A percentile compares a stretch with the other conserved stretches of the same genome.
phyloP scores from a whole-genome alignment of 1,140 invertebrate species.

The Latrodectus geometricus region DNA sequence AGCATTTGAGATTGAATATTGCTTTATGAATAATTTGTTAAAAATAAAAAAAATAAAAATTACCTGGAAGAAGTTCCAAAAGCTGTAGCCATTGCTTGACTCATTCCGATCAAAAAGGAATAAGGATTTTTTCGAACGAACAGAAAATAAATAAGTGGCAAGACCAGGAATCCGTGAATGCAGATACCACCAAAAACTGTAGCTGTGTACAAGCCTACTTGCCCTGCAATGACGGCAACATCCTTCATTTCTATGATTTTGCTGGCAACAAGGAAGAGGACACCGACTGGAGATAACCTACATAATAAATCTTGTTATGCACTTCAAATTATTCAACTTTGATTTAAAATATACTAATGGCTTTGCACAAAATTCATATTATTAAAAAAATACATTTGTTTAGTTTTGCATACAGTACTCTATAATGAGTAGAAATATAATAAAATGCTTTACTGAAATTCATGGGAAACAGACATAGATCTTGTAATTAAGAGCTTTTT shows the following conservation, averaged over 20 bases:
- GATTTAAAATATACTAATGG: too few species aligned
- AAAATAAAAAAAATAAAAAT: background rate
- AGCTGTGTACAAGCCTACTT: constrained; percentile 90
- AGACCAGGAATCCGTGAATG: constrained; percentile 88
- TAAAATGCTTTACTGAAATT: too few species aligned
- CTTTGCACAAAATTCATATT: too few species aligned
- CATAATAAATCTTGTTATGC: background rate
- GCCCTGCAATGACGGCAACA: constrained; percentile 82
- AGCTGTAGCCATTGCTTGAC: constrained; percentile 88
- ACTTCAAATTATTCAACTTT: too few species aligned
- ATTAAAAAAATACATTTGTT: too few species aligned
- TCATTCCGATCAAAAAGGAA: constrained; percentile 83
- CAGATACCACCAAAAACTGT: constrained; percentile 90
- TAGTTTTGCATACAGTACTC: too few species aligned
- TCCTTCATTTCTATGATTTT: constrained; percentile 91
- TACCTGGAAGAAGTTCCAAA: constrained; percentile 94
- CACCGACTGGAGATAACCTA: constrained; percentile 92
- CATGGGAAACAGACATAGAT: too few species aligned
- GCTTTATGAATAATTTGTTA: too few species aligned
- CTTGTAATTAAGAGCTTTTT: too few species aligned
- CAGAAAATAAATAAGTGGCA: constrained; percentile 85
- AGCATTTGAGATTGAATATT: too few species aligned
- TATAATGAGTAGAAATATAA: too few species aligned
- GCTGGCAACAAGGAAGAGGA: constrained; percentile 88
- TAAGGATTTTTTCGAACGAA: constrained; percentile 84